A percentile compares a stretch with the other conserved stretches of the same genome.
Conservation (phyloP, 37 sponge, comb jelly and placozoan genomes). For the Halisarca cf. caerulea region DNA sequence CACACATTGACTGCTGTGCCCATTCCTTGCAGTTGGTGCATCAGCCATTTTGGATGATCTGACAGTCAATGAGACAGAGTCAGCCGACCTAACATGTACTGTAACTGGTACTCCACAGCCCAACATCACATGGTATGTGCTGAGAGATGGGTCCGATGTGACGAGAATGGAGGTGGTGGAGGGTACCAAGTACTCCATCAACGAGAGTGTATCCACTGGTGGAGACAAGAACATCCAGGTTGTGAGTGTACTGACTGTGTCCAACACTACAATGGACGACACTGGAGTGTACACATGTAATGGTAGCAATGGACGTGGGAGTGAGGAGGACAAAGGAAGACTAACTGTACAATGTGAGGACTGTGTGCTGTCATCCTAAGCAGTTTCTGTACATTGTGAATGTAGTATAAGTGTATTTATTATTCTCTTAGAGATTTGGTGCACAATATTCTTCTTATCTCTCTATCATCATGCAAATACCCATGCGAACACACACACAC, state of each 20-base stretch:
- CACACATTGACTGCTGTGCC: no score
- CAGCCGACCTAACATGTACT: conserved; percentile 35
- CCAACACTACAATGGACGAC: background rate
- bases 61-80: background rate
- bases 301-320: background rate
- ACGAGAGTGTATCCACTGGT: background rate
- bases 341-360: conserved; percentile 11
- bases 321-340: background rate
- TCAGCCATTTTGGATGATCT: background rate
- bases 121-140: conserved; percentile 49
- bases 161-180: no score
- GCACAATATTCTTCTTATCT: no score
- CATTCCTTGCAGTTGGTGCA: background rate
- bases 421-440: background rate
- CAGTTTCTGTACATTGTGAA: no score
- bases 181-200: background rate
- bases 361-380: no score
- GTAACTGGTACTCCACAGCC: conserved; percentile 56
- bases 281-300: conserved; percentile 28
- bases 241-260: background rate
- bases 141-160: background rate
- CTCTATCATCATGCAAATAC: no score
- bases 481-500: no score
- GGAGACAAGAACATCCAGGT: conserved; percentile 7
- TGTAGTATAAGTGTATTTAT: no score